Evolutionary conservation across 2,113 vertebrate species (phyloP), one percentile per base, ranked within the genome.

Genomic region (Leucopsar rothschildi): DNA sequence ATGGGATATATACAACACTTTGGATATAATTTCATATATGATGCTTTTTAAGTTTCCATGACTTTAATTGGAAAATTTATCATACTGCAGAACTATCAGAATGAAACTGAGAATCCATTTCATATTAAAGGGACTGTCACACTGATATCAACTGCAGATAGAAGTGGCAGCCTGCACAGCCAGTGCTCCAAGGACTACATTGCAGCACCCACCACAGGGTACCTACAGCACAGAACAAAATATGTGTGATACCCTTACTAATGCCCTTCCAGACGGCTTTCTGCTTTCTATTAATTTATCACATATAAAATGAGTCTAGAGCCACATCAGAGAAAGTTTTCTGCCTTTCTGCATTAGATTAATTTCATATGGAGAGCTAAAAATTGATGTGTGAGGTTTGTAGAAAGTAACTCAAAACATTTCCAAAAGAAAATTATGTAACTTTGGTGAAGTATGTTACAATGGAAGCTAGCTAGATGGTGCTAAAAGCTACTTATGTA

Each of bases 401-500:
- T 28, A 72, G 55, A 66, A 53, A 75, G 14, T 9, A 24, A 45
- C 7, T 68, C n/a, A 56, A 71, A 75, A 56, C 1, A 33, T 49
- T 91, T 82, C 42, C 35, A 16, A 56, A 73, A 63, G 21, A 16
- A 52, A 10, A 33, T 78, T 52, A 13, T 1, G 11, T 75, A 66
- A 65, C 18, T 80, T n/a, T 25, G 11, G 29, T 90, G n/a, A 57
- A 80, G 17, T 49, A 28, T 28, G 6, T 92, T 94, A 57, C 76
- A 53, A 11, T 76, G 12, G 37, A 45, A 90, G 3, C 53, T 90
- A 90, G 76, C 72, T 95, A 95, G 76, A 83, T 93, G 88, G 86
- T 90, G 92, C 90, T 93, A 94, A 88, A 95, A 82, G 45, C 66
- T 92, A 12, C 18, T 47, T 88, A 21, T 42, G n/a, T 39, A 39